Base-by-base conservation (phyloP, 1,140 invertebrate species). In the Drosophila kanapiae region DNA sequence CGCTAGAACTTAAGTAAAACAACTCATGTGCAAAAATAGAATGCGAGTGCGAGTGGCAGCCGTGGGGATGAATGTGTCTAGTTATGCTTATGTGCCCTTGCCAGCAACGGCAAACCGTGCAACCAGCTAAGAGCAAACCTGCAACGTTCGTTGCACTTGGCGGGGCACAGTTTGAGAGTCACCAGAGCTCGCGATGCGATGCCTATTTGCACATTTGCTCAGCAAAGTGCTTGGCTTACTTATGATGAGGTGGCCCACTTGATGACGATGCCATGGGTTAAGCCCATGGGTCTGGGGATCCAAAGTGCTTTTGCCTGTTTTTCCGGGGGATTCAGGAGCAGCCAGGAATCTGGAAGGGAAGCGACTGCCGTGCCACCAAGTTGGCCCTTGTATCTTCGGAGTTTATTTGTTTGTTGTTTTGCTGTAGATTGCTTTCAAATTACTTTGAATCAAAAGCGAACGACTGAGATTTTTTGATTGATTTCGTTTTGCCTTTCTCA, bases 1-100 rank as follows among this genome's bases (percentile, higher is more conserved):
- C 65, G 84, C 82, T 87, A 88, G 84, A 87, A 87, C 84, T 84
- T 87, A 87, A 88, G 84, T 88, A 87, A 87, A 80, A 88, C 83
- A 87, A 87, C 84, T 87, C 84, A 87, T 87, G 84, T 87, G 84
- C 84, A 87, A 78, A 82, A 82, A 82, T 74, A 78, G 65, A 78
- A 78, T 78, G 75, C 76, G 53, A 78, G 45, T 78, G 74, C 67
- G 54, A 63, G 49, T 29, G 49, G 43, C 56, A 72, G 67, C 18
- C 31, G 37, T 23, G 54, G 48, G 57, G 59, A 63, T 72, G 68
- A 77, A 82, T 86, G 69, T 70, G 82, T 81, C 82, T 81, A 75
- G 68, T 67, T 62, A 74, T 76, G 54, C 71, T 56, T 18, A 58
- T 76, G 62, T 84, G 84, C 84, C 69, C 84, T 88, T 87, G 83